Percentiles rank a stretch among this genome's conserved stretches.
phyloP scores from a whole-genome alignment of 1,140 invertebrate genomes.

The Aphaenogaster ashmeadi region DNA sequence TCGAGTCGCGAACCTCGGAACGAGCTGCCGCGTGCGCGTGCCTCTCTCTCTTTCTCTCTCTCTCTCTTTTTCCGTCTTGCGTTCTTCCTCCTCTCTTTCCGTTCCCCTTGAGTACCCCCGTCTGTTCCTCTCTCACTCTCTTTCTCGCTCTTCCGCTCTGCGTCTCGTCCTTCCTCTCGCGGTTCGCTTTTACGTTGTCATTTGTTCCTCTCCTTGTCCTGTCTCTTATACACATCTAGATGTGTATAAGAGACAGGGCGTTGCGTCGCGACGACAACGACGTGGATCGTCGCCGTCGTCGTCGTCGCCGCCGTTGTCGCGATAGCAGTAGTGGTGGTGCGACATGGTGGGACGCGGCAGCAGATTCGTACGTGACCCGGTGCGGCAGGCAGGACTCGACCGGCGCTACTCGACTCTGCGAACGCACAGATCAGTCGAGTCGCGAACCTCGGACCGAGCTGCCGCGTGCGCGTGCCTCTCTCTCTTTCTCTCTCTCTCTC shows the following conservation, averaged over 20 bases:
- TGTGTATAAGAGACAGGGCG: too few species aligned
- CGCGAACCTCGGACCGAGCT: constrained; percentile 76
- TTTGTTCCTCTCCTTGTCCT: constrained; percentile 35
- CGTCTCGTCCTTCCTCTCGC: background rate
- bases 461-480: constrained; percentile 68
- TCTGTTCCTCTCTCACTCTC: constrained; percentile 28
- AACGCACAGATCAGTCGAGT: constrained; percentile 78
- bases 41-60: constrained; percentile 62
- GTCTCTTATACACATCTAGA: too few species aligned
- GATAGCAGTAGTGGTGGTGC: constrained; percentile 5
- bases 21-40: constrained; percentile 72
- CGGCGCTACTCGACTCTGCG: constrained; percentile 79
- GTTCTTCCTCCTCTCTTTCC: constrained; percentile 19
- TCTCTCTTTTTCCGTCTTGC: constrained; percentile 35
- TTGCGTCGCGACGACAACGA: background rate
- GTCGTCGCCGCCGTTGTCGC: background rate
- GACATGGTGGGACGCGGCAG: constrained; percentile 66
- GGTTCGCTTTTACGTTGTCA: constrained; percentile 24
- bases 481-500: constrained; percentile 53
- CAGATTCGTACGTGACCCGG: constrained; percentile 79
- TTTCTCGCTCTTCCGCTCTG: constrained; percentile 9
- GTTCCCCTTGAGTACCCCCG: constrained; percentile 16
- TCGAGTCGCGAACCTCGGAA: constrained; percentile 76
- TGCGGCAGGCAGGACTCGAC: constrained; percentile 73
- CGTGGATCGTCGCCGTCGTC: background rate